A percentile compares a stretch with the other conserved stretches of the same genome.
Conservation (phyloP, 2,888 invertebrate species). For the Argyresthia goedartella region DNA sequence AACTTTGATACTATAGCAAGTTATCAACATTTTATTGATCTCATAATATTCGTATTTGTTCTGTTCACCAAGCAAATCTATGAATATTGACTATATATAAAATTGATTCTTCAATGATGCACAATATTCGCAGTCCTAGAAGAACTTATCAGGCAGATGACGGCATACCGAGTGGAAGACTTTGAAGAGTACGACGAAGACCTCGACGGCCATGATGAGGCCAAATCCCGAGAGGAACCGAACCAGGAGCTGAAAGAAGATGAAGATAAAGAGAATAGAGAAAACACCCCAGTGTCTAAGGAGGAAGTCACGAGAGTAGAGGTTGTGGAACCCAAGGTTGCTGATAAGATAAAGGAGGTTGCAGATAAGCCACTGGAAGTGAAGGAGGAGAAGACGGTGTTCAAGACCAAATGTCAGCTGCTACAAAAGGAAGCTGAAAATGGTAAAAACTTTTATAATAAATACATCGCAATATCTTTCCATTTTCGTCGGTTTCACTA, state of each 20-base stretch:
- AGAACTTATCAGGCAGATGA: slow-evolving; percentile 78
- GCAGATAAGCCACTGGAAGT: slow-evolving; percentile 33
- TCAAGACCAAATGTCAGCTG: slow-evolving; percentile 69
- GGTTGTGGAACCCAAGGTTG: slow-evolving; percentile 41
- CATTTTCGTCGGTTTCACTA: too few relatives aligned
- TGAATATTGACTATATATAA: too few relatives aligned
- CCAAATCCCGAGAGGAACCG: neutral
- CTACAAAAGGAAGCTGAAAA: slow-evolving; percentile 57
- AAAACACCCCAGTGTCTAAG: slow-evolving; percentile 17
- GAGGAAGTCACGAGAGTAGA: slow-evolving; percentile 29
- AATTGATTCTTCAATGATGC: too few relatives aligned
- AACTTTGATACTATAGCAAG: too few relatives aligned
- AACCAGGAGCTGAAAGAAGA: neutral
- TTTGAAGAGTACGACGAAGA: slow-evolving; percentile 57
- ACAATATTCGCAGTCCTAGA: slow-evolving; percentile 68
- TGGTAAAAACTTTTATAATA: slow-evolving; percentile 37
- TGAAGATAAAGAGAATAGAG: neutral
- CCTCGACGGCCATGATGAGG: slow-evolving; percentile 6
- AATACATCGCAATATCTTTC: too few relatives aligned
- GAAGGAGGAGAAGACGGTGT: slow-evolving; percentile 19
- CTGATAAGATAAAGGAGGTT: slow-evolving; percentile 32
- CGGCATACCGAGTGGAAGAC: slow-evolving; percentile 62
- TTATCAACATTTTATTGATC: too few relatives aligned
- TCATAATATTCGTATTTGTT: too few relatives aligned
- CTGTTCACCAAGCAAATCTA: too few relatives aligned